Conservation (phyloP, 2,797 vertebrate species). For the Lacerta viridis region DNA sequence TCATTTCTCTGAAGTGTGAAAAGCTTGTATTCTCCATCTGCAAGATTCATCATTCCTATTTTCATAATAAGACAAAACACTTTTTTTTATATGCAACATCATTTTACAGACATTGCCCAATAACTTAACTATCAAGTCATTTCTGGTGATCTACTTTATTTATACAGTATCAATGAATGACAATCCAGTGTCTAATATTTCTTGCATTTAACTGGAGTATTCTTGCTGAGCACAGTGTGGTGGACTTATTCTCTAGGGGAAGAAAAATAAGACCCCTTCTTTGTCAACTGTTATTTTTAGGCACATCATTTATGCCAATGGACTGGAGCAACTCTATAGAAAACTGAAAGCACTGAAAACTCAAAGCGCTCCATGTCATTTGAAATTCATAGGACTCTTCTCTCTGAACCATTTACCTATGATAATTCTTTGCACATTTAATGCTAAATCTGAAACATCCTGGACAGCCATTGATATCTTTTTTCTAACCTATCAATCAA, state of each 20-base stretch:
- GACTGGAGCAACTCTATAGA: neutral
- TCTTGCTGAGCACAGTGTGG: neutral
- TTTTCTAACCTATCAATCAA: neutral
- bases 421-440: neutral
- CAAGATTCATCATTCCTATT: neutral
- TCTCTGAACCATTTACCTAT: slow-evolving; percentile 10
- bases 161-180: neutral
- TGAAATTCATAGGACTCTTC: neutral
- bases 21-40: neutral
- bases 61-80: neutral
- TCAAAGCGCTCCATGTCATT: too few relatives aligned
- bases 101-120: neutral
- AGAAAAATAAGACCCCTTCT: neutral
- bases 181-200: neutral
- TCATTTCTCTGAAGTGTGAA: neutral
- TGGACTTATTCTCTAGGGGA: neutral
- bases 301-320: neutral
- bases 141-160: neutral
- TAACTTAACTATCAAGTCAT: neutral
- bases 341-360: neutral
- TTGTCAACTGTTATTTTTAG: neutral
- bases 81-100: neutral
- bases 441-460: slow-evolving; percentile 10
- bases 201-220: neutral
- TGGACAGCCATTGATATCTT: slow-evolving; percentile 1